Evolutionary conservation across 2,797 vertebrate species (phyloP), one percentile per base, ranked within the genome.

Genomic region (Falco rusticolus): DNA sequence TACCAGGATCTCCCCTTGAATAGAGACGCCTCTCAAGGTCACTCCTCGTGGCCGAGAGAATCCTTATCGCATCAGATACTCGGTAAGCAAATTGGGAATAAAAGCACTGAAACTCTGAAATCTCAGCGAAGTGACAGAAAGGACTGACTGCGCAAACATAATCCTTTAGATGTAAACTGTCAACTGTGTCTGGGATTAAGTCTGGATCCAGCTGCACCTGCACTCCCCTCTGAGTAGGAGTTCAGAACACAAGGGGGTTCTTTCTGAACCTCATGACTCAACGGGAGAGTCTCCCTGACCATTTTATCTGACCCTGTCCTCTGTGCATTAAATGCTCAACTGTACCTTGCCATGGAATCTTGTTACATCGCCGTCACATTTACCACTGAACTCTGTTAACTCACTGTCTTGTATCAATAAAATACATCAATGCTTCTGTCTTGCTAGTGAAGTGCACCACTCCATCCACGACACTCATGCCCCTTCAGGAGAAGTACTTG

Each of bases 221-320:
- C 39, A 14, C 21, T 29, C 33, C 14, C 2, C 37, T 26, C 51
- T 12, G 59, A n/a, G 43, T 17, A 43, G 29, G 31, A 76, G 19
- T 3, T 5, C 11, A 31, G 41, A 10, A 16, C 34, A 2, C 51
- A 2, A 5, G 8, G n/a, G 39, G 25, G 0, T 25, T 34, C 34
- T 54, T 28, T 3, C 53, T 43, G 61, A 16, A 1, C 8, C 47
- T 9, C 47, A 3, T 14, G 48, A 5, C 26, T 33, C 53, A 3
- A 12, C 34, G 34, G 34, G 34, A 34, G 34, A 34, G 34, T 89
- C 13, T 17, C 29, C 45, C 61, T 41, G 69, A 14, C 28, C 39
- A 8, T 10, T 45, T 11, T 41, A 5, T 11, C 25, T 33, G 34
- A 31, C 15, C 41, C 37, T 56, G n/a, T 10, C 34, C 68, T 41